Evolutionary conservation across 2,888 invertebrate genomes (phyloP), one percentile per base, ranked within the genome.

Genomic region (Calliopum simillimum): DNA sequence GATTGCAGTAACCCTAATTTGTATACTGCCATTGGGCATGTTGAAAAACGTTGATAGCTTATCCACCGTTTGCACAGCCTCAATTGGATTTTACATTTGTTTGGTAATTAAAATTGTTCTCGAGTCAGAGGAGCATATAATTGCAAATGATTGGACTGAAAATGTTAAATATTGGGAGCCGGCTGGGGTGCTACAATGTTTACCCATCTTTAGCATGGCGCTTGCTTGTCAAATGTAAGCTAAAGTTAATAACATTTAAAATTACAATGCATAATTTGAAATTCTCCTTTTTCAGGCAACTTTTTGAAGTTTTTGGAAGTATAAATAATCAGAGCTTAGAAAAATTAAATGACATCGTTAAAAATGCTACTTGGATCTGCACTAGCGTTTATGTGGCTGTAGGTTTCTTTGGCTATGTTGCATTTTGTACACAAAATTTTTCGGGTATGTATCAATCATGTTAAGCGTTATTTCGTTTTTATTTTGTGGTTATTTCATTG

Each of bases 121-220:
- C 1, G 94, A 96, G 83, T 94, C 97, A 0, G 87, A 92, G 12
- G 89, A 91, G 0, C 94, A 94, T 80, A 87, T 97, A 71, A 86
- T 92, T 73, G 88, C 90, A 0, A 91, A 91, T 4, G 92, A 93
- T 78, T 96, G 96, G 95, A 86, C 89, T 49, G 84, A 88, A 1
- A 89, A 90, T 73, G 91, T 96, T 2, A 89, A 91, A 77, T 90
- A 91, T 81, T 97, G 96, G 96, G 89, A 91, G 77, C 93, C 95
- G 0, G 89, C 92, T 0, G 98, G 98, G 0, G 88, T 97, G 70
- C 87, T 98, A 63, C 96, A 96, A 79, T 96, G 97, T 83, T 88
- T 98, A 75, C 99, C 99, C 0, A 98, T 99, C 78, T 96, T 98
- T 86, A 94, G 97, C 13, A 96, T 98, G 94, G 97, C 98, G 0